These are phyloP conservation scores for Mizuhopecten yessoensis DNA, from an alignment of 1,140 invertebrate species.

Conservation along the genomic window DNA sequence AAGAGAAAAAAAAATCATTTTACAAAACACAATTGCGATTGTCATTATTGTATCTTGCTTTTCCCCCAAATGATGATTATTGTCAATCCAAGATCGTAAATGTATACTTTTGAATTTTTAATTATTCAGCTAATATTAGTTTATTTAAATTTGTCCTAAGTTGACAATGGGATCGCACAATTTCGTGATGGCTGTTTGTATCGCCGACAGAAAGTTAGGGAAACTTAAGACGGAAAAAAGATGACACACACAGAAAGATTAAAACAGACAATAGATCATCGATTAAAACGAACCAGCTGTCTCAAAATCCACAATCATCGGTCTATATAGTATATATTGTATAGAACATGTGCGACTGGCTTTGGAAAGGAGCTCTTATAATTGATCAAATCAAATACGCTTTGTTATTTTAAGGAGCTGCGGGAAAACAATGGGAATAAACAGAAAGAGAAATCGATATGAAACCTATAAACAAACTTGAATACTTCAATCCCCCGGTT, in stretches of 20 bases:
- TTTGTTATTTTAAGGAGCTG: neutral
- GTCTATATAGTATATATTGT: neutral
- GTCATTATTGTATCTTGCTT: too few species aligned
- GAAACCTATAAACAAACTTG: neutral
- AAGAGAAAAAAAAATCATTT: too few species aligned
- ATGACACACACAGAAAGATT: neutral
- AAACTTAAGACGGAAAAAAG: neutral
- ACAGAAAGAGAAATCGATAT: neutral
- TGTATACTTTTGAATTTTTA: too few species aligned
- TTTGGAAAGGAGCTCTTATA: neutral
- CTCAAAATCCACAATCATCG: neutral
- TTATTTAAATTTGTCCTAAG: too few species aligned
- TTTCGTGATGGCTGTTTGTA: too few species aligned
- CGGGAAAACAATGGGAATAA: too few species aligned
- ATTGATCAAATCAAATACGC: neutral
- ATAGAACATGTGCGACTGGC: neutral
- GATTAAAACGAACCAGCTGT: neutral
- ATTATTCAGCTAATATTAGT: too few species aligned
- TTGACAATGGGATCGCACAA: too few species aligned
- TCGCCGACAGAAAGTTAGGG: neutral
- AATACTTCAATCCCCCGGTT: too few species aligned
- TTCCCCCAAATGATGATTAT: too few species aligned
- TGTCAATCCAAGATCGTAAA: too few species aligned
- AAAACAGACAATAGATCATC: neutral
- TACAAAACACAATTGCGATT: too few species aligned